A percentile compares a stretch with the other conserved stretches of the same genome.
Conservation (phyloP, 2,888 invertebrate genomes). For the Drosophila merina region DNA sequence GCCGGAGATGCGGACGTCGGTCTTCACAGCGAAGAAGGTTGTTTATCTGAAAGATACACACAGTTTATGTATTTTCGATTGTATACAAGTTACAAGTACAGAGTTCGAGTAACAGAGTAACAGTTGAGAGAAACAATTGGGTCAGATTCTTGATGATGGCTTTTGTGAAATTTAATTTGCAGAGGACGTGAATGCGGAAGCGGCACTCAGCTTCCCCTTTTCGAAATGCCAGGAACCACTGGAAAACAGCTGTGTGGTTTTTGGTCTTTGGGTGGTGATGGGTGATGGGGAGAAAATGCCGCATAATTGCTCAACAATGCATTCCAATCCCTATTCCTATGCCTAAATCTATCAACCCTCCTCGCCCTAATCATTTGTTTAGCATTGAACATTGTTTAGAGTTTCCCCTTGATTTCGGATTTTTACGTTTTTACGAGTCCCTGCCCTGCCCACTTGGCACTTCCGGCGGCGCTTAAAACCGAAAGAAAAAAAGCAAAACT, state of each 20-base stretch:
- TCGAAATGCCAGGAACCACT: constrained; percentile 28
- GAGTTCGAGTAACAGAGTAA: constrained; percentile 2
- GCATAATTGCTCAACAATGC: constrained; percentile 58
- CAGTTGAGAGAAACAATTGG: constrained; percentile 40
- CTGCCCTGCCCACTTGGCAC: constrained; percentile 43
- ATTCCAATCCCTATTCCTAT: neutral
- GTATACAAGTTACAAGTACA: neutral
- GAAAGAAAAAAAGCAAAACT: constrained; percentile 40
- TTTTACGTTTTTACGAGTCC: constrained; percentile 20
- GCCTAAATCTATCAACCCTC: constrained; percentile 20
- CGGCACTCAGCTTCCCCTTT: constrained; percentile 25
- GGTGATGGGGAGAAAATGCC: constrained; percentile 53
- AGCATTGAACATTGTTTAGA: constrained; percentile 51
- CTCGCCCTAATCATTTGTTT: constrained; percentile 40
- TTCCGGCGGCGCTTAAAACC: constrained; percentile 65
- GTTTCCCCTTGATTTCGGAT: constrained; percentile 22
- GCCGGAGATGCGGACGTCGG: constrained; percentile 4
- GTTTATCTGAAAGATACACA: constrained; percentile 11
- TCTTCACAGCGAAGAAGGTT: constrained; percentile 19
- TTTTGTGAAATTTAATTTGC: constrained; percentile 28
- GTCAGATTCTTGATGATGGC: constrained; percentile 38
- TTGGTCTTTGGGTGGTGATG: constrained; percentile 19
- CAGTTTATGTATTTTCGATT: neutral
- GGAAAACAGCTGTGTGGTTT: constrained; percentile 56
- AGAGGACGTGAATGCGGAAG: neutral